Percentiles rank a stretch among this genome's conserved stretches.
phyloP scores from a whole-genome alignment of 1,140 invertebrate genomes.

The Notospermus geniculatus region DNA sequence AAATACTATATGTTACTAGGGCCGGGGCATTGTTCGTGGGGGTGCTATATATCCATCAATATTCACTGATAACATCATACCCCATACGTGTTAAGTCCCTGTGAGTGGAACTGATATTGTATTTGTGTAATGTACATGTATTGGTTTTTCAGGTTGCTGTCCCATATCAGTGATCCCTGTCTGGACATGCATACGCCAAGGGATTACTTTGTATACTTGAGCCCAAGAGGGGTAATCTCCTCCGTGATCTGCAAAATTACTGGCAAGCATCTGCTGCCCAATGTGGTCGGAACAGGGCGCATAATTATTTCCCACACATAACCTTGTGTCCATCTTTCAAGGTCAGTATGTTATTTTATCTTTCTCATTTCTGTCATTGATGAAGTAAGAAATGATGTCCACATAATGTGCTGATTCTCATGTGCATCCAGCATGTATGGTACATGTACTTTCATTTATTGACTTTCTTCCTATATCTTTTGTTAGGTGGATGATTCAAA shows the following conservation, averaged over 20 bases:
- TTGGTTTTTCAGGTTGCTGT: constrained; percentile 65
- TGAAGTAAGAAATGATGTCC: too few species aligned
- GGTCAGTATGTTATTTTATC: constrained; percentile 57
- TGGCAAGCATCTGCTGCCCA: constrained; percentile 74
- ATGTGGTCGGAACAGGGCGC: constrained; percentile 82
- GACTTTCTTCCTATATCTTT: constrained; percentile 22
- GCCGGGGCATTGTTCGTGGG: too few species aligned
- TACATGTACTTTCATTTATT: too few species aligned
- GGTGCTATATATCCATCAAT: too few species aligned
- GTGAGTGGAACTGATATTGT: too few species aligned
- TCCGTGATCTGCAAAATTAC: constrained; percentile 71
- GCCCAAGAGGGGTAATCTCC: constrained; percentile 71
- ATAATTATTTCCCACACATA: constrained; percentile 84
- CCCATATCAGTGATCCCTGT: constrained; percentile 79
- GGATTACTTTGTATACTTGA: constrained; percentile 83
- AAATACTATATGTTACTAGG: too few species aligned
- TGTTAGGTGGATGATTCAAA: constrained; percentile 71
- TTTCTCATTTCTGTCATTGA: too few species aligned
- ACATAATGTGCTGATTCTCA: too few species aligned
- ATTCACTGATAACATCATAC: too few species aligned
- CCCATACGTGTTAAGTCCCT: too few species aligned
- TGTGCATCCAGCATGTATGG: too few species aligned
- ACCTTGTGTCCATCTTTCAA: constrained; percentile 86
- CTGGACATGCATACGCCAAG: constrained; percentile 72
- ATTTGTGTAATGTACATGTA: too few species aligned